Base-by-base conservation (phyloP, 2,888 invertebrate species). In the Steinernema carpocapsae region DNA sequence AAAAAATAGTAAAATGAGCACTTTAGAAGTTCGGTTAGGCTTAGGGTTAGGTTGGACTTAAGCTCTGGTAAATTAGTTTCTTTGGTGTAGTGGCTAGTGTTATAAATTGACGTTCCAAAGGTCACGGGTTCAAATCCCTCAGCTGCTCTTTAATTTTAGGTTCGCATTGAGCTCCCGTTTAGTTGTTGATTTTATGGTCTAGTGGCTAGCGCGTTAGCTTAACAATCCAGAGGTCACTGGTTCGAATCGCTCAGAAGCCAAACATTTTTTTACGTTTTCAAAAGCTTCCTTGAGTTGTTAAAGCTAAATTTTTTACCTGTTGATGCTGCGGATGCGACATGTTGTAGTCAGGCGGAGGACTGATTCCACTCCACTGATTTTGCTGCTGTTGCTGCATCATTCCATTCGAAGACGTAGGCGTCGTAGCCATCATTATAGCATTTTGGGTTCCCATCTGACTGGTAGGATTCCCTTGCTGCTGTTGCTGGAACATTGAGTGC, bases 311-410 rank as follows among this genome's bases (percentile, higher is more conserved):
- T 48, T 4, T 48, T 19, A 48, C 37, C 37, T 37, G 48, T 17
- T 48, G 43, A 14, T 43, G 64, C 64, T 64, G 64, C 1, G 64
- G 64, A 26, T 64, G 64, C 17, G 32, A 29, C 2, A 64, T 26
- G n/a, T 32, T n/a, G 64, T 64, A 64, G 10, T 64, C 64, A 1
- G 64, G 64, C 10, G 64, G 64, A 6, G 64, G 64, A 14, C 29
- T 29, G 32, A 64, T 64, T 32, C 64, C 64, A 29, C 64, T 64
- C 64, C 64, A 64, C 37, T 64, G 64, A 48, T 19, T 48, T 14
- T 48, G 48, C 17, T 48, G 48, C 3, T 37, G 37, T 10, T 37
- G 37, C n/a, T n/a, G n/a, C n/a, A n/a, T n/a, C 29, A 64, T 26
- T 2, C 64, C 64, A 29, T 29, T 64, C 1, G 64, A 64, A 4